Conservation (phyloP, 37 sponge, comb jelly and placozoan genomes). For the Petrosia ficiformis region DNA sequence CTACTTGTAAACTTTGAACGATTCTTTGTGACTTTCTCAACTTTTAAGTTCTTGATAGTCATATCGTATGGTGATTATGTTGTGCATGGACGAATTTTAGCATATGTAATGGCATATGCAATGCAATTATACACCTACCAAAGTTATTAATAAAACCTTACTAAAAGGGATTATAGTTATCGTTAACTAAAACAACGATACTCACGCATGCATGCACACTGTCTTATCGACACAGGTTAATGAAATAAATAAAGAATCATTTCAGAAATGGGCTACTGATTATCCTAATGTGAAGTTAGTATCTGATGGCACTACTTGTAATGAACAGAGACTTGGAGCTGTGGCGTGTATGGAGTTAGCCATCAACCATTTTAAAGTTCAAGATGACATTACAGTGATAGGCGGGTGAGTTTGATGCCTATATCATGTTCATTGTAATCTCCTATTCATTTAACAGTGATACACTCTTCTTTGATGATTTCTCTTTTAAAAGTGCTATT, state of each 20-base stretch:
- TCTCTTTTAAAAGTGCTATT: slow-evolving; percentile 25
- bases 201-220: background rate
- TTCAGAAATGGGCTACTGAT: slow-evolving; percentile 49
- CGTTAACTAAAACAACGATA: background rate
- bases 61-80: no score
- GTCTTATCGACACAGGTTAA: slow-evolving; percentile 56
- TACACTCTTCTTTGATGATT: slow-evolving; percentile 73
- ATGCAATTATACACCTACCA: background rate
- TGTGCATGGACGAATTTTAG: no score
- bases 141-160: background rate
- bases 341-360: slow-evolving; percentile 51
- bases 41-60: no score
- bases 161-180: no score
- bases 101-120: no score
- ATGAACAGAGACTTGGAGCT: slow-evolving; percentile 72
- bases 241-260: slow-evolving; percentile 30
- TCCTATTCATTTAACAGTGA: slow-evolving; percentile 37
- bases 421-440: background rate
- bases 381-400: slow-evolving; percentile 58
- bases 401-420: slow-evolving; percentile 63
- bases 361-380: slow-evolving; percentile 26
- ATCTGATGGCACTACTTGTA: slow-evolving; percentile 40
- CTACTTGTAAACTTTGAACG: no score
- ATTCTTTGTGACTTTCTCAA: no score
- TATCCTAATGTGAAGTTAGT: slow-evolving; percentile 48